Evolutionary conservation across 2,113 vertebrate genomes (phyloP).

Genomic region (Raja brachyura): DNA sequence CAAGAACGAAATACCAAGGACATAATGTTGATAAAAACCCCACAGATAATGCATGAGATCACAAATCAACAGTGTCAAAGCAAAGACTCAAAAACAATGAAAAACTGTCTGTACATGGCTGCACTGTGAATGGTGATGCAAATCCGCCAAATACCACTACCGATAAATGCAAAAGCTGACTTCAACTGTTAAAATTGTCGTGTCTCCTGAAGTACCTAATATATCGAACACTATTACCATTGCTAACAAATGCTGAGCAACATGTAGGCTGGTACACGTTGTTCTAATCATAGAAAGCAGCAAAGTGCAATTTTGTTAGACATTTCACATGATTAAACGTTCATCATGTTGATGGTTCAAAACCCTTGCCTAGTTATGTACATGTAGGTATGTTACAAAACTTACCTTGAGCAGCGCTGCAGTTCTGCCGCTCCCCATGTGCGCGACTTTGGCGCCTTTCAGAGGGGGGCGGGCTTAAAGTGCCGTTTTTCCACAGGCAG

Average conservation of each 20-base stretch:
- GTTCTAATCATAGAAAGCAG: not conserved
- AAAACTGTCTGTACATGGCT: constrained; percentile 43
- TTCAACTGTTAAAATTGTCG: not conserved
- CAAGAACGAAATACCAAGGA: constrained; percentile 40
- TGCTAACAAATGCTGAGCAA: not conserved
- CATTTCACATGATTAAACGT: not conserved
- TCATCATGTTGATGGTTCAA: not conserved
- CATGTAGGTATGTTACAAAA: no score
- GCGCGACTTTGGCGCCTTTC: no score
- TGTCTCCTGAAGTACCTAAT: not conserved
- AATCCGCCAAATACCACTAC: constrained; percentile 38
- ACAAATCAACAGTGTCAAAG: constrained; percentile 43
- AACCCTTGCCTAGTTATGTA: not conserved
- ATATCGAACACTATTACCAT: constrained; percentile 17
- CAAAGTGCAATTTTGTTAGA: not conserved
- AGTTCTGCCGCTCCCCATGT: no score
- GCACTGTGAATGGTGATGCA: constrained; percentile 45
- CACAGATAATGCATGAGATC: constrained; percentile 48
- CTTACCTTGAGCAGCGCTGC: no score
- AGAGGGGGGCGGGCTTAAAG: no score
- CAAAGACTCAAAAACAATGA: constrained; percentile 46
- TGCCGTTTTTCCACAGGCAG: no score
- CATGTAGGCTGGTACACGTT: not conserved
- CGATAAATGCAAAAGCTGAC: not conserved
- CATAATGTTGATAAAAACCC: constrained; percentile 42